These are phyloP conservation scores for Diplosoma virens DNA, from an alignment of 23 tunicate species.

Conservation along the genomic window DNA sequence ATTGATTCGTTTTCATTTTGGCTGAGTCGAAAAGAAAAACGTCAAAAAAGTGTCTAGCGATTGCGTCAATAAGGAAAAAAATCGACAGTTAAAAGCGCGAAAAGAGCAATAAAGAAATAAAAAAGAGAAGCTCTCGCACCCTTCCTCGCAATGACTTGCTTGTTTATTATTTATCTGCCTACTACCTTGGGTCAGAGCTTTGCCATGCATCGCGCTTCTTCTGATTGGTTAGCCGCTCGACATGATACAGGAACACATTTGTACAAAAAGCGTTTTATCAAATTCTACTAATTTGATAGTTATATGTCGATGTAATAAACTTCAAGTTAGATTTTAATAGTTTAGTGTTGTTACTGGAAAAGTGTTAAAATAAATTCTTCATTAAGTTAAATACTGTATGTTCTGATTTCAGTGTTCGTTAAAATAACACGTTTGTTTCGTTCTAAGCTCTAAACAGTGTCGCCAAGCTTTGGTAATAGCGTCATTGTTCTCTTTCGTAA, in stretches of 20 bases:
- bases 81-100: conserved; percentile 20
- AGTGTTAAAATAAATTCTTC: too few species aligned
- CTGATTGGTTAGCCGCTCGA: conserved; percentile 64
- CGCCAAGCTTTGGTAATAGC: conserved; percentile 44
- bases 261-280: conserved; percentile 76
- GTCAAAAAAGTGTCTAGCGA: conserved; percentile 25
- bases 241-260: conserved; percentile 79
- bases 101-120: conserved; percentile 35
- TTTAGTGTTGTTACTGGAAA: too few species aligned
- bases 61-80: conserved; percentile 40
- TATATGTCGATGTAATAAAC: not conserved
- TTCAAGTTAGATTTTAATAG: too few species aligned
- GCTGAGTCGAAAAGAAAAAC: not conserved
- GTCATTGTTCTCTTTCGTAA: conserved; percentile 89
- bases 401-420: too few species aligned
- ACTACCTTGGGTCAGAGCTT: conserved; percentile 53
- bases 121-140: conserved; percentile 37
- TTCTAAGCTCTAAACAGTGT: conserved; percentile 26
- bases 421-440: conserved; percentile 6
- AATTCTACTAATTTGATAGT: conserved; percentile 59
- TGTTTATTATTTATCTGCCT: conserved; percentile 61
- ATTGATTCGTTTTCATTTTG: not conserved
- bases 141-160: conserved; percentile 44
- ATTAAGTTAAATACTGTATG: too few species aligned
- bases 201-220: conserved; percentile 60